phyloP scores from a whole-genome alignment of 2,888 invertebrate species.

The Pollenia angustigena region DNA sequence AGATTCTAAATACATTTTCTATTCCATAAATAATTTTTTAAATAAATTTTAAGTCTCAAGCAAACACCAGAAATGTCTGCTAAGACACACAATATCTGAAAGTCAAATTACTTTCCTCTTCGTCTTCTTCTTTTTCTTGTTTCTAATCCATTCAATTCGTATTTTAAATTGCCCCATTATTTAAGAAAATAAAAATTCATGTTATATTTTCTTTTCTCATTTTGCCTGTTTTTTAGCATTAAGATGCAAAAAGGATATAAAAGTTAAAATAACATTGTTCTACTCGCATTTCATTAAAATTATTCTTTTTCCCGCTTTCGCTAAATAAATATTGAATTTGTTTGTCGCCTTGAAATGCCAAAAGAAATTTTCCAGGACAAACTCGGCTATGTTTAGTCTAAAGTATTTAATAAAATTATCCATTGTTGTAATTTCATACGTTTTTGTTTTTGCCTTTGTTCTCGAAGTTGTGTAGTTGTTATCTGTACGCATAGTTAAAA shows the following conservation, averaged over 20 bases:
- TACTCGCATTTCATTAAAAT: neutral
- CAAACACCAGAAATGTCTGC: no score
- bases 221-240: neutral
- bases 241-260: neutral
- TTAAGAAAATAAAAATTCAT: neutral
- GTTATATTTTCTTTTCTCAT: neutral
- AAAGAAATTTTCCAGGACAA: neutral
- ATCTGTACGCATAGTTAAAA: no score
- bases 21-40: no score
- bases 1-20: no score
- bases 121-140: no score
- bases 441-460: constrained; percentile 19
- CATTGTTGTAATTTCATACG: constrained; percentile 43
- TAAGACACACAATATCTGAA: no score
- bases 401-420: constrained; percentile 61
- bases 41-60: no score
- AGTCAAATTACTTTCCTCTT: no score
- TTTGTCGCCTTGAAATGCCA: neutral
- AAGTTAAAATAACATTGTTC: constrained; percentile 17
- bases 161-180: no score
- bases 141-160: no score
- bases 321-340: constrained; percentile 13
- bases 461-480: neutral
- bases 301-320: neutral
- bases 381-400: constrained; percentile 2